Conservation (phyloP, 2,797 vertebrate species). For the Leptoclinus maculatus region DNA sequence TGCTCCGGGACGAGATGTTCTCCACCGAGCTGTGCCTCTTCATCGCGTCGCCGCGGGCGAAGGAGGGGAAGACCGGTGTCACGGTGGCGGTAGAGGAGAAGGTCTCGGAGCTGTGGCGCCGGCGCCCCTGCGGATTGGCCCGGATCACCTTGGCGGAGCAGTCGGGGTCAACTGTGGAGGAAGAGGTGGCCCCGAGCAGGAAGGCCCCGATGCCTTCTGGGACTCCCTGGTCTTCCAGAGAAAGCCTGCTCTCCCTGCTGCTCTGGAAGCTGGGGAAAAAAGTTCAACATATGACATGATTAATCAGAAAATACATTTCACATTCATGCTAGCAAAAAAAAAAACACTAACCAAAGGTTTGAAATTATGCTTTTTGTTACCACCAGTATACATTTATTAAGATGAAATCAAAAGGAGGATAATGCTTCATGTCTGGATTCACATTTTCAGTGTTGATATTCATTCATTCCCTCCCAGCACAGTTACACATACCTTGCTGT, state of each 20-base stretch:
- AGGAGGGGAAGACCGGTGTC: slow-evolving; percentile 87
- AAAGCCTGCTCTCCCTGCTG: slow-evolving; percentile 58
- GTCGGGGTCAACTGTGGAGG: slow-evolving; percentile 76
- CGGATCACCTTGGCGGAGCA: slow-evolving; percentile 91
- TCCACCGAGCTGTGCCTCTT: slow-evolving; percentile 89
- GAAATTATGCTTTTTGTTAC: not conserved
- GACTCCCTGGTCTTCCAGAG: slow-evolving; percentile 61
- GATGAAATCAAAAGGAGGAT: not conserved
- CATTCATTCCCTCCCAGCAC: not conserved
- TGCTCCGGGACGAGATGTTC: slow-evolving; percentile 89
- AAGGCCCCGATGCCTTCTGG: slow-evolving; percentile 79
- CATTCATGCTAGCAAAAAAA: not conserved
- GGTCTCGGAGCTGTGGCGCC: slow-evolving; percentile 92
- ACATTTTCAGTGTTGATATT: not conserved
- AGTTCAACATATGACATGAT: not conserved
- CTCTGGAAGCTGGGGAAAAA: slow-evolving; percentile 52
- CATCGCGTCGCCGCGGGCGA: slow-evolving; percentile 76
- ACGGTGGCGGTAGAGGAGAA: slow-evolving; percentile 89
- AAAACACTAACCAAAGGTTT: too few relatives aligned
- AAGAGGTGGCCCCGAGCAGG: slow-evolving; percentile 66
- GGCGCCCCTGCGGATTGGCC: slow-evolving; percentile 89
- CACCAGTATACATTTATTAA: not conserved
- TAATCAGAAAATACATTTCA: not conserved
- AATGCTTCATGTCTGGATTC: not conserved
- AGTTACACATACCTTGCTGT: slow-evolving; percentile 61